Evolutionary conservation across 2,888 invertebrate genomes (phyloP), one percentile per base, ranked within the genome.

Genomic region (Drosophila vallismaia): DNA sequence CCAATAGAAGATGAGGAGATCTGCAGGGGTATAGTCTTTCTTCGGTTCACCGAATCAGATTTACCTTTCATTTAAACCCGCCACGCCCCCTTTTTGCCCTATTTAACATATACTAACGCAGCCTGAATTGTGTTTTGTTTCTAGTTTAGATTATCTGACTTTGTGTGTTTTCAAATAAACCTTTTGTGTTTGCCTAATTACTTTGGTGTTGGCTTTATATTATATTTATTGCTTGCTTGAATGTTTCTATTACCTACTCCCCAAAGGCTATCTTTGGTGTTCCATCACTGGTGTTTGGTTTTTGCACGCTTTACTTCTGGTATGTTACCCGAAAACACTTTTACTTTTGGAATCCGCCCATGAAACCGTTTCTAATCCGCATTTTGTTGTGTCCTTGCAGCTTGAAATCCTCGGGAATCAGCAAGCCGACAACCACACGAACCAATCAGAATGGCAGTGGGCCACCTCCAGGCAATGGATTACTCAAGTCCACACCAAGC

Each of bases 401-500:
- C 74, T 78, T 89, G 63, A 91, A 91, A 73, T 82, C 89, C 10
- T 87, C 90, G 7, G 79, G 85, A 36, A 88, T 78, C 1, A 79
- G 69, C 29, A 89, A 89, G 19, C 84, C 80, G 64, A 76, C 78
- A 1, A 62, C 85, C 3, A 53, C 71, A 14, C 76, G 87, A 1
- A 28, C 40, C 24, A 56, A 50, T 29, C 86, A 74, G n/a, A 84
- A 88, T 58, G 76, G 86, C 29, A 57, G 52, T 29, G 81, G 79
- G n/a, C 81, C 85, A 2, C 77, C 79, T 9, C 68, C 74, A 7
- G 55, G 66, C 6, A 75, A 76, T 52, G 89, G 83, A n/a, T 57
- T 92, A 14, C 92, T 92, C 57, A 93, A 93, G 40, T 93, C 93
- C 19, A 93, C 94, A 0, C 92, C 93, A 0, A 93, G 94, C 54